Base-by-base conservation (phyloP, 2,113 vertebrate genomes). In the Ascaphus truei region DNA sequence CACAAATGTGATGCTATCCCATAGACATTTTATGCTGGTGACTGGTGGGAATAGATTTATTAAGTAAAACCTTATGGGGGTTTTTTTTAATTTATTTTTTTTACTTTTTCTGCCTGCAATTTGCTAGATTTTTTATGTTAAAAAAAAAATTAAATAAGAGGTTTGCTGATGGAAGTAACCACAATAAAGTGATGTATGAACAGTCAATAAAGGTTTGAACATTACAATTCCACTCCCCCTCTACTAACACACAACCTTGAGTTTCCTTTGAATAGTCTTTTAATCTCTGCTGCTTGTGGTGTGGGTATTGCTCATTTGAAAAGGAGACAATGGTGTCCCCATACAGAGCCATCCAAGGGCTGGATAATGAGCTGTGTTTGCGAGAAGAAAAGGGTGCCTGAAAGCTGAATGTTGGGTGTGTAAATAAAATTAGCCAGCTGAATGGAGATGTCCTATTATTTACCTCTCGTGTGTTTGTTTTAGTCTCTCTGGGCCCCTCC, bases 361-460 rank as follows among this genome's bases (percentile, higher is more conserved):
- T 1, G 73, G 59, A 47, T 56, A 51, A 72, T 3, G 53, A 64
- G 74, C 23, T n/a, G 10, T 37, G 25, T 31, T 29, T 1, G 1
- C 30, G 2, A 47, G 3, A 36, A 50, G 33, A 68, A 36, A 50
- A 0, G 43, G 47, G 20, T 6, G 16, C 55, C 50, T 47, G 63
- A 45, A 43, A 73, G 62, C 66, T 6, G 13, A 36, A 50, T 43
- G 27, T 51, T 74, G 56, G 64, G 30, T 37, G 55, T 50, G 76
- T 74, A 79, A 76, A 80, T 69, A 75, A 39, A 71, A 76, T 57
- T 5, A 75, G 62, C 63, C 13, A 66, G 2, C 68, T 72, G 65
- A 64, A 73, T 37, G 61, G 18, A 72, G 36, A 9, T 30, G 30
- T 39, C 30, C 66, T 3, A 57, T 36, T 66, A 60, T 68, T 37